These are phyloP conservation scores for Belgica antarctica DNA, from an alignment of 2,888 invertebrate species.

Conservation along the genomic window DNA sequence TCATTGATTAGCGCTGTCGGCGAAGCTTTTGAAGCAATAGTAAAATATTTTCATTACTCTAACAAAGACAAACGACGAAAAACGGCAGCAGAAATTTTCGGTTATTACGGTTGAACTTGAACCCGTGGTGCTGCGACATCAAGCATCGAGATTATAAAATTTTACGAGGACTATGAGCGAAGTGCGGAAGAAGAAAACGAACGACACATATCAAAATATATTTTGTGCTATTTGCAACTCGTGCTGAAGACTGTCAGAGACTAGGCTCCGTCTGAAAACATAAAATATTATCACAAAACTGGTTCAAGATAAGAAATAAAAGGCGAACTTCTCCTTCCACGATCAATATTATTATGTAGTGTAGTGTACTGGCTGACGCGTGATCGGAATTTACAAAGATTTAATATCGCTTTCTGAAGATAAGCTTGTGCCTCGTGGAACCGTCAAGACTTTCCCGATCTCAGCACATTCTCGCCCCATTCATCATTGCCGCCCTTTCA, in stretches of 20 bases:
- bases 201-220: neutral
- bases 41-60: neutral
- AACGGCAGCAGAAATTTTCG: constrained; percentile 2
- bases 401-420: constrained; percentile 2
- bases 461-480: no score
- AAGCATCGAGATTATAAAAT: neutral
- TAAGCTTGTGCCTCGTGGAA: constrained; percentile 3
- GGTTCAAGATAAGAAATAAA: no score
- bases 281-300: no score
- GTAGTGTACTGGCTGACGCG: constrained; percentile 7
- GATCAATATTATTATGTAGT: neutral
- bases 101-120: no score
- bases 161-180: neutral
- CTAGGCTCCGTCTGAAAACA: no score
- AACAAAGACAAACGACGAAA: neutral
- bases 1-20: neutral
- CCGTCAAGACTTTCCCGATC: no score
- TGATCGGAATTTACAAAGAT: constrained; percentile 4
- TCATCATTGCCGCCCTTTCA: no score
- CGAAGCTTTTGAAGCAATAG: constrained; percentile 3
- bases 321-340: neutral
- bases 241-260: neutral
- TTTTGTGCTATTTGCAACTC: neutral
- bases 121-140: neutral
- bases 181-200: neutral